These are phyloP conservation scores for Galbula dea DNA, from an alignment of 2,113 vertebrate species.

Conservation along the genomic window DNA sequence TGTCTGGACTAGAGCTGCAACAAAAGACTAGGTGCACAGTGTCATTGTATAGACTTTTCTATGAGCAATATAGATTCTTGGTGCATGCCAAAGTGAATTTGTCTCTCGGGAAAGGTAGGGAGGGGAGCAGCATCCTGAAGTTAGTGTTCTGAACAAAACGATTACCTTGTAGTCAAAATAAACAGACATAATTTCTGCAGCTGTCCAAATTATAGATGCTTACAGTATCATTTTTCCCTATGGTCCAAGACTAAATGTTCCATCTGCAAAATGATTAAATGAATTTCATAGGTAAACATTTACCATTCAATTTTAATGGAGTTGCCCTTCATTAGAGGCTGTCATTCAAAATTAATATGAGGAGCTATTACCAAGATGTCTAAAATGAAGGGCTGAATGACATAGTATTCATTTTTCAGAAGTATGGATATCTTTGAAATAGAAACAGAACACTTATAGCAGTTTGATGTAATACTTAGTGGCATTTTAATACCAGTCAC, in stretches of 20 bases:
- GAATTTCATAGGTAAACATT: slow-evolving; percentile 40
- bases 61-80: not conserved
- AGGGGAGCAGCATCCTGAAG: not conserved
- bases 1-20: not conserved
- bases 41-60: not conserved
- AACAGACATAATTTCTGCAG: not conserved
- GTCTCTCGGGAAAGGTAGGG: not conserved
- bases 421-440: not conserved
- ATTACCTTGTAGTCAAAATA: not conserved
- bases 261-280: slow-evolving; percentile 24
- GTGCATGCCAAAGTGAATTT: not conserved
- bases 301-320: not conserved
- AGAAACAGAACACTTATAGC: not conserved
- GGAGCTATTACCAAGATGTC: not conserved
- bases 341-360: slow-evolving; percentile 15
- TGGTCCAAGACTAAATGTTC: not conserved
- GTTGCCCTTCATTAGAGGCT: slow-evolving; percentile 1
- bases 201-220: not conserved
- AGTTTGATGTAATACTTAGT: slow-evolving; percentile 5
- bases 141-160: not conserved
- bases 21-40: not conserved
- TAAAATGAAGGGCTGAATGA: slow-evolving; percentile 3
- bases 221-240: not conserved
- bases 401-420: not conserved
- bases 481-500: not conserved